Percentiles rank a stretch among this genome's conserved stretches.
Evolutionary conservation across 2,888 invertebrate species (phyloP).

Genomic region (Branchipolynoe longqiensis): DNA sequence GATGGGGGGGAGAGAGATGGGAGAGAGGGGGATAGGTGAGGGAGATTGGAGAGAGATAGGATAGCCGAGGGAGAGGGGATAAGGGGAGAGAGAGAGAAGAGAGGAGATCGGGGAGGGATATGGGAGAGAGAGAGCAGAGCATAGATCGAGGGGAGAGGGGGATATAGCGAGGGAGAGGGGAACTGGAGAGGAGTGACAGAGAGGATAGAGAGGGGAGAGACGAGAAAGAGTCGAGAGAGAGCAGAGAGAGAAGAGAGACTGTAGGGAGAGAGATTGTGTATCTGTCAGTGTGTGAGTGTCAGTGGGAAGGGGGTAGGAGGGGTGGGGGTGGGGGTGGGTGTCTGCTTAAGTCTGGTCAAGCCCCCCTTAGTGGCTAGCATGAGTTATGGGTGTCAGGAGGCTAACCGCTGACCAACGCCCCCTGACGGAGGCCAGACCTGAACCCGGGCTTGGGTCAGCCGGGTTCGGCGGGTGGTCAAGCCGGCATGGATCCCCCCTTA

Average conservation of each 20-base stretch:
- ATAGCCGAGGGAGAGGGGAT: too few relatives aligned
- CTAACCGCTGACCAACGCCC: constrained; percentile 24
- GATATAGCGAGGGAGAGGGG: neutral
- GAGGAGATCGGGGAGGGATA: too few relatives aligned
- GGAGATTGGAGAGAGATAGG: too few relatives aligned
- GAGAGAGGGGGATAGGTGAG: too few relatives aligned
- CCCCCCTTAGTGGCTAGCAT: constrained; percentile 1
- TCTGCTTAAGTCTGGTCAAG: neutral
- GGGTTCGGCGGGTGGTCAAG: constrained; percentile 32
- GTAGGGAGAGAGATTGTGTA: neutral
- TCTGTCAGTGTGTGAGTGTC: neutral
- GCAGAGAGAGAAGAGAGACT: constrained; percentile 6
- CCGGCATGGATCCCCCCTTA: constrained; percentile 7
- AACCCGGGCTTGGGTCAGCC: constrained; percentile 27
- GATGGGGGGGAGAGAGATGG: too few relatives aligned
- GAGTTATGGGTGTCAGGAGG: constrained; percentile 46
- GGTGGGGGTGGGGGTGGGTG: neutral
- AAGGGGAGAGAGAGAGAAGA: too few relatives aligned
- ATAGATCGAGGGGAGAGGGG: neutral
- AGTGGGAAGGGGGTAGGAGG: neutral
- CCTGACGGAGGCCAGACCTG: constrained; percentile 39
- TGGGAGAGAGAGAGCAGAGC: too few relatives aligned
- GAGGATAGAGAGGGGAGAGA: neutral
- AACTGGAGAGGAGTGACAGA: constrained; percentile 4
- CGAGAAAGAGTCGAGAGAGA: too few relatives aligned